phyloP scores from a whole-genome alignment of 2,797 vertebrate genomes.

The Gadopsis bispinosus region DNA sequence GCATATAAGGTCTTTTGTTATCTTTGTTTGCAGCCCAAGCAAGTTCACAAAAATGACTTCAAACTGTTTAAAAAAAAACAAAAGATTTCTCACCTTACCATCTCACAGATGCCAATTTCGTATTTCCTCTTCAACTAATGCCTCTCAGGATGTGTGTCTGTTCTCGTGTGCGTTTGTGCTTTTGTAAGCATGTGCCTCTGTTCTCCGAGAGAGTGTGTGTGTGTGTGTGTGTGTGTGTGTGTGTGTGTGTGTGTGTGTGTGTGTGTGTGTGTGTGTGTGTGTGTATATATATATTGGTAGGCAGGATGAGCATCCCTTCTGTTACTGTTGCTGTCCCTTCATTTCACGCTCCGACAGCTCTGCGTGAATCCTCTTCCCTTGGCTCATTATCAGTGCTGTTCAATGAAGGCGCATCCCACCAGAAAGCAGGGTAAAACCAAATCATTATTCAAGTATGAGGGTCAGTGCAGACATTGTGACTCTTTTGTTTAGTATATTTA shows the following conservation, averaged over 20 bases:
- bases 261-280: conserved; percentile 47
- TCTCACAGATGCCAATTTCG: conserved; percentile 55
- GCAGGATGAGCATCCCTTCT: conserved; percentile 80
- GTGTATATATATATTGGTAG: conserved; percentile 66
- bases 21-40: conserved; percentile 62
- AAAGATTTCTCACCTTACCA: conserved; percentile 37
- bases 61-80: conserved; percentile 23
- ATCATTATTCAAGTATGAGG: conserved; percentile 84
- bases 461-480: conserved; percentile 76
- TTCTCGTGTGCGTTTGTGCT: conserved; percentile 44
- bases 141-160: conserved; percentile 55
- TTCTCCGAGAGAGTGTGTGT: conserved; percentile 27
- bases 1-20: conserved; percentile 51
- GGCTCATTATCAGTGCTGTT: conserved; percentile 87
- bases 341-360: conserved; percentile 86
- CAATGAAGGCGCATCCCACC: conserved; percentile 73
- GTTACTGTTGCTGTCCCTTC: conserved; percentile 84
- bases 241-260: conserved; percentile 33
- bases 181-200: conserved; percentile 54
- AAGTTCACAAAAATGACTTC: conserved; percentile 48
- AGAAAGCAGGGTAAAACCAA: conserved; percentile 75
- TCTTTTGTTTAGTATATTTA: conserved; percentile 77
- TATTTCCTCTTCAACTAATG: conserved; percentile 61
- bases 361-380: conserved; percentile 85
- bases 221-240: conserved; percentile 47